phyloP scores from a whole-genome alignment of 2,888 invertebrate species.

The Hoplodrina blanda region DNA sequence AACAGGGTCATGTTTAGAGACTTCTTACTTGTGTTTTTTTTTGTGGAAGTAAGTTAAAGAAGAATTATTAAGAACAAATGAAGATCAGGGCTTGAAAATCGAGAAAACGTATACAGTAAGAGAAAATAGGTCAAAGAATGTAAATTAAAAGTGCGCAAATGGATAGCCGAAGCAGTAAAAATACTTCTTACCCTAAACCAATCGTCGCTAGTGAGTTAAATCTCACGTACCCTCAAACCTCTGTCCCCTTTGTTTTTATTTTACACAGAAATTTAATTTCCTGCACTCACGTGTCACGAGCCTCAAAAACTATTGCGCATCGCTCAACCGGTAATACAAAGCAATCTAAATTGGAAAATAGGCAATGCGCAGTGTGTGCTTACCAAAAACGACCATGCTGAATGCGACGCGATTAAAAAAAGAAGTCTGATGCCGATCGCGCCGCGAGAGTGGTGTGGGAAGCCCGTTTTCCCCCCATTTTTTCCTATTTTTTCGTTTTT shows the following conservation, averaged over 20 bases:
- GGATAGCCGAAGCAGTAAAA: background rate
- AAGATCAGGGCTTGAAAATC: background rate
- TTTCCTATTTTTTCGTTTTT: constrained; percentile 84
- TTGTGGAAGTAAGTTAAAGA: background rate
- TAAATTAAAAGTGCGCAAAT: background rate
- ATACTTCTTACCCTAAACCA: constrained; percentile 20
- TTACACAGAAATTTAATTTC: constrained; percentile 86
- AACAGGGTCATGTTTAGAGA: constrained; percentile 29
- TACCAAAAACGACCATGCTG: constrained; percentile 90
- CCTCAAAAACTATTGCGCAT: constrained; percentile 90
- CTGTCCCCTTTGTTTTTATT: constrained; percentile 63
- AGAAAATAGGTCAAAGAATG: background rate
- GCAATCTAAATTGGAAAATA: constrained; percentile 91
- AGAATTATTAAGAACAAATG: background rate
- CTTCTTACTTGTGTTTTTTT: background rate
- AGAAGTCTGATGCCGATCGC: constrained; percentile 90
- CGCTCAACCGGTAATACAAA: constrained; percentile 90
- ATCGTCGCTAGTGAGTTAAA: constrained; percentile 19
- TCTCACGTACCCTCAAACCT: constrained; percentile 35
- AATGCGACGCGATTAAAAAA: constrained; percentile 91
- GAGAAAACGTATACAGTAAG: background rate
- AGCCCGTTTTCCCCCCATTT: constrained; percentile 78
- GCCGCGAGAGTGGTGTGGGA: constrained; percentile 83
- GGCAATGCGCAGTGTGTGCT: constrained; percentile 90
- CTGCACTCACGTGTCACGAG: constrained; percentile 86